Conservation (phyloP, 2,888 invertebrate species). For the Campoplex capitator region DNA sequence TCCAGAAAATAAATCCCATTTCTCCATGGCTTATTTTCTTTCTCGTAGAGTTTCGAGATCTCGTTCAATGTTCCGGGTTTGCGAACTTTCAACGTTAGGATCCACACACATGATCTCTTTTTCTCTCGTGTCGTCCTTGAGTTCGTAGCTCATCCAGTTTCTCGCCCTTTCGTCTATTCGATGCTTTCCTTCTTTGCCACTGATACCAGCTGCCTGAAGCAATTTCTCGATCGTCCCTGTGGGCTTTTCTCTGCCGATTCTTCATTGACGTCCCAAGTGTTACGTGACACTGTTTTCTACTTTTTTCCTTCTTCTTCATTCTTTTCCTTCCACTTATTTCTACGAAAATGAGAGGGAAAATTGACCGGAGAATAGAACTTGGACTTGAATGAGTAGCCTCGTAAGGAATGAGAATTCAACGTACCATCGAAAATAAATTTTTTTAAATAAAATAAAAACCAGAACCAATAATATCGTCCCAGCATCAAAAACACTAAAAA, state of each 20-base stretch:
- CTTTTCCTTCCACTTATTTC: too few relatives aligned
- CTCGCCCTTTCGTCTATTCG: constrained; percentile 3
- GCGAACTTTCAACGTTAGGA: constrained; percentile 48
- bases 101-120: not conserved
- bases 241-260: constrained; percentile 38
- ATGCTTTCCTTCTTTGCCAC: not conserved
- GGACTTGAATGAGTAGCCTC: not conserved
- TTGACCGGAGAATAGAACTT: not conserved
- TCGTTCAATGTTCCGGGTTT: constrained; percentile 31
- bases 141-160: constrained; percentile 6
- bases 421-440: not conserved
- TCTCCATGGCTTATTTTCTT: constrained; percentile 41
- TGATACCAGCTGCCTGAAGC: constrained; percentile 3
- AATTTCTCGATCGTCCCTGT: constrained; percentile 39
- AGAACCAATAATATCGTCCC: not conserved
- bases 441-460: not conserved
- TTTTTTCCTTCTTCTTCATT: not conserved
- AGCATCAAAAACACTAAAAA: too few relatives aligned
- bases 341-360: not conserved
- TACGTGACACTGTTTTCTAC: constrained; percentile 9
- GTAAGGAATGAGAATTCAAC: not conserved
- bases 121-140: not conserved
- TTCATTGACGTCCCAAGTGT: constrained; percentile 31
- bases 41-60: constrained; percentile 2
- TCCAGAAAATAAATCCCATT: constrained; percentile 78